Conservation (phyloP, 2,113 vertebrate species). For the Halcyon malimbica region DNA sequence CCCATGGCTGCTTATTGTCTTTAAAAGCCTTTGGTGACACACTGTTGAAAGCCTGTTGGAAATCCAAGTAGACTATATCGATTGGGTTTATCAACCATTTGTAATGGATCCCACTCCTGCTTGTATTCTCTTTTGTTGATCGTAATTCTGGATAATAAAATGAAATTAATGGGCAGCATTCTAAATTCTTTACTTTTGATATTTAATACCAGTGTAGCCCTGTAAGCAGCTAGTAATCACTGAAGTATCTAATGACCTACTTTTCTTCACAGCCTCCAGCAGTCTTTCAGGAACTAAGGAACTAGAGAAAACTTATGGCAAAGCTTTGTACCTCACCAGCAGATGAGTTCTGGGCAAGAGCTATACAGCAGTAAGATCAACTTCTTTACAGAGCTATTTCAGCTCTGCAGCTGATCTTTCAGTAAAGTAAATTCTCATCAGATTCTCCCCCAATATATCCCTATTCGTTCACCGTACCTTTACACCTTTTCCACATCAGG, state of each 20-base stretch:
- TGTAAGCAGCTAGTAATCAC: neutral
- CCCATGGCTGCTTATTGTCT: neutral
- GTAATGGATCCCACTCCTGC: neutral
- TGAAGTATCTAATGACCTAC: neutral
- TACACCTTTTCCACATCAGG: neutral
- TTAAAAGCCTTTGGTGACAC: neutral
- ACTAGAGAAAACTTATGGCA: neutral
- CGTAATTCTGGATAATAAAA: neutral
- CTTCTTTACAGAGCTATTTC: neutral
- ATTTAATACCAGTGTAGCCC: neutral
- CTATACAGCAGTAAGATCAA: neutral
- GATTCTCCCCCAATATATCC: neutral
- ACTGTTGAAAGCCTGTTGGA: neutral
- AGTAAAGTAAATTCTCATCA: neutral
- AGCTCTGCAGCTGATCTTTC: neutral
- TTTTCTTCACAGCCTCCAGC: neutral
- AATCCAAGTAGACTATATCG: neutral
- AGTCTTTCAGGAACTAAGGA: neutral
- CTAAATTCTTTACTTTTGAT: neutral
- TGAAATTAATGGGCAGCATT: neutral
- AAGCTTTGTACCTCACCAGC: neutral
- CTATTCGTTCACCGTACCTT: neutral
- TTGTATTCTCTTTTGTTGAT: neutral
- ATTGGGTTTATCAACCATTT: neutral
- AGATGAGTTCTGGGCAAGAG: neutral